A percentile compares a stretch with the other conserved stretches of the same genome.
Evolutionary conservation across 2,113 vertebrate species (phyloP).

Genomic region (Gambusia affinis): DNA sequence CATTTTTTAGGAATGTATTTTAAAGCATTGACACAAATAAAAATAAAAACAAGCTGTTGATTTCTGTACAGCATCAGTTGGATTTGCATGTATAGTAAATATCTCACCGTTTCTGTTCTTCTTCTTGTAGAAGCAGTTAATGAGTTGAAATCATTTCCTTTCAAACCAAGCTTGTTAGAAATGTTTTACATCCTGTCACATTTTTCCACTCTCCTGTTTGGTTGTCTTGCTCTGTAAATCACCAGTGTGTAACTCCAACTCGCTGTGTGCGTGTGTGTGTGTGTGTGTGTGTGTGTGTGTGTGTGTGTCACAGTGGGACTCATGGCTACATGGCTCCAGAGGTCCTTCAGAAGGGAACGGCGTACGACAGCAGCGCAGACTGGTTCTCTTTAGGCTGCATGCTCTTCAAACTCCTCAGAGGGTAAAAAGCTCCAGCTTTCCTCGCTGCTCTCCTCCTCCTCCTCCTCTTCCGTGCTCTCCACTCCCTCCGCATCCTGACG

Average conservation of each 20-base stretch:
- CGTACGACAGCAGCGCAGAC: conserved; percentile 97
- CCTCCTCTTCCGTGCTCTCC: conserved; percentile 2
- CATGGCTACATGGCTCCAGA: conserved; percentile 99
- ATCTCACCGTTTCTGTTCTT: background rate
- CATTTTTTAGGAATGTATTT: background rate
- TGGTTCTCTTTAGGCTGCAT: conserved; percentile 99
- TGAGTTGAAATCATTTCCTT: too few species aligned
- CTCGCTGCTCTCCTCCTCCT: background rate
- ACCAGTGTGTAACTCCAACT: background rate
- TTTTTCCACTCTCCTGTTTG: background rate
- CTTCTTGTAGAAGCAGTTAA: too few species aligned
- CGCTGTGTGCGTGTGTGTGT: conserved; percentile 7
- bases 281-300: conserved; percentile 17
- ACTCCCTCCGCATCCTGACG: conserved; percentile 3
- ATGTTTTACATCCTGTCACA: too few species aligned
- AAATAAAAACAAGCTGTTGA: too few species aligned
- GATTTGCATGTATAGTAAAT: background rate
- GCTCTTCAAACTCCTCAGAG: conserved; percentile 97
- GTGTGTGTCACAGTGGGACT: conserved; percentile 84
- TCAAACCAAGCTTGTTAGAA: too few species aligned
- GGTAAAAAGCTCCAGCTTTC: conserved; percentile 79
- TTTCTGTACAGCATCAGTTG: background rate
- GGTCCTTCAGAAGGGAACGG: conserved; percentile 96
- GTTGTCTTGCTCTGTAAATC: background rate
- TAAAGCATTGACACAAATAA: too few species aligned